Base-by-base conservation (phyloP, 1,140 invertebrate genomes). In the Hyles vespertilio region DNA sequence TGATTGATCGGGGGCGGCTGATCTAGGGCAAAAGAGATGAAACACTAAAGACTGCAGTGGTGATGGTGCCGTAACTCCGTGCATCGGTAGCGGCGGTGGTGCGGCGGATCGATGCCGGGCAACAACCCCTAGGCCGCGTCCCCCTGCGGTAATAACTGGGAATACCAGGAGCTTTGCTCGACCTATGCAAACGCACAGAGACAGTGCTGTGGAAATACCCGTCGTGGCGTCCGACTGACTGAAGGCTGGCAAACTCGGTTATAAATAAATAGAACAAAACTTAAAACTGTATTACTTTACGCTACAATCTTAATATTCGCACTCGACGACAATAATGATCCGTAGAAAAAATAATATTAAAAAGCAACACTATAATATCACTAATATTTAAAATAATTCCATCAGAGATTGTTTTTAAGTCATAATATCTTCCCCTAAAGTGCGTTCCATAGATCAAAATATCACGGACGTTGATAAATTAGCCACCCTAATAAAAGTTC, bases 41-140 rank as follows among this genome's bases (percentile, higher is more conserved):
- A 58, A 61, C 33, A 59, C 34, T 34, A 58, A 40, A 59, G 57
- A 72, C 75, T 81, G 79, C 77, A 85, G 67, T 66, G 63, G 49
- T 70, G 67, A 72, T 69, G 71, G 70, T 76, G 67, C 63, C 67
- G 72, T 87, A 81, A 80, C 81, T 75, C 73, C 79, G 75, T 85
- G 76, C 73, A 84, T 76, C 72, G 80, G 74, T 79, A 74, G 76
- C 72, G 76, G 76, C 72, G 77, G 61, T 61, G 62, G 67, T 64
- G n/a, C n/a, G n/a, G 68, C 70, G 75, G 72, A 88, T 86, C 84
- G 84, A 88, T 88, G 48, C 63, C 79, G 83, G 83, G 70, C 84
- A 86, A 84, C 84, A 87, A 86, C 84, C 84, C 63, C 79, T 73
- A 73, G 57, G 61, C 68, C 63, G 1, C 71, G 69, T 79, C 83